phyloP scores from a whole-genome alignment of 1,140 invertebrate species.

The Solen grandis region DNA sequence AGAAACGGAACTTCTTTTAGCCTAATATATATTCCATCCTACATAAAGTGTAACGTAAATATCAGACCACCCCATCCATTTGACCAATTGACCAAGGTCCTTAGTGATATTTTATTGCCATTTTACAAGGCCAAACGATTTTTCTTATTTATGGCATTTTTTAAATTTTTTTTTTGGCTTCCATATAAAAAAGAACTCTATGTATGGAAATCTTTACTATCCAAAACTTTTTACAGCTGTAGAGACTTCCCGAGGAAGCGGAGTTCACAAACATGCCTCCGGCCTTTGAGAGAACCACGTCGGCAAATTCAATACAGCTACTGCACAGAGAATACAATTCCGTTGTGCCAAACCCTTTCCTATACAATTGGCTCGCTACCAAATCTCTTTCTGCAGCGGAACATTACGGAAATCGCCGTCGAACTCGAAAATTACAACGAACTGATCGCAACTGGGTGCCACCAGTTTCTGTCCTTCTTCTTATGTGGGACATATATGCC shows the following conservation, averaged over 20 bases:
- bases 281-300: slow-evolving; percentile 26
- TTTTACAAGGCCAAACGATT: no score
- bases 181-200: no score
- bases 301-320: not conserved
- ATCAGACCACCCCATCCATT: no score
- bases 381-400: slow-evolving; percentile 65
- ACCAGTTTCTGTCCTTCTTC: slow-evolving; percentile 57
- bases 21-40: no score
- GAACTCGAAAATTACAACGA: slow-evolving; percentile 56
- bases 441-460: slow-evolving; percentile 54
- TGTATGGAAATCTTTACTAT: no score
- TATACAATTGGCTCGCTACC: slow-evolving; percentile 57
- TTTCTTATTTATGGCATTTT: no score
- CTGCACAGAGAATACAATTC: slow-evolving; percentile 14
- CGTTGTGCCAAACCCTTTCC: slow-evolving; percentile 40
- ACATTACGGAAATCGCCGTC: slow-evolving; percentile 40
- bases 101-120: no score
- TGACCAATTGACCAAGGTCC: no score
- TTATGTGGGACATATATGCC: slow-evolving; percentile 64
- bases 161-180: no score
- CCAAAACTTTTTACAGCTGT: slow-evolving; percentile 24
- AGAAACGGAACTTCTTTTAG: no score
- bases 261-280: slow-evolving; percentile 10
- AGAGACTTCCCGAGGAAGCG: not conserved
- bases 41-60: no score